Percentiles rank a stretch among this genome's conserved stretches.
Conservation (phyloP, 2,888 invertebrate genomes). For the Lypha dubia region DNA sequence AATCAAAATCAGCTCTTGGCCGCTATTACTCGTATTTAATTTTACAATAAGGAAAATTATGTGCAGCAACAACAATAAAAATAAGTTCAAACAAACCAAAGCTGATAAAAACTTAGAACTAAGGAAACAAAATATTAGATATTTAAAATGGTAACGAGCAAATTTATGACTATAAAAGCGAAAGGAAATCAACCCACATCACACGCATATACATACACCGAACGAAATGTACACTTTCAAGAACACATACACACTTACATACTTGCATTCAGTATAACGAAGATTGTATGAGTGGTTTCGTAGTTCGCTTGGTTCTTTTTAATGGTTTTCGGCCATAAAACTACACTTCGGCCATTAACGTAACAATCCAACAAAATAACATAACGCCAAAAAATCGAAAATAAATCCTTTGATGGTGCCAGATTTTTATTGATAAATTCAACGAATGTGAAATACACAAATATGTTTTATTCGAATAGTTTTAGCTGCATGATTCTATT, state of each 20-base stretch:
- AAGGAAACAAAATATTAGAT: slow-evolving; percentile 37
- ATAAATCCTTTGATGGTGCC: too few species aligned
- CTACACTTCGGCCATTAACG: slow-evolving; percentile 52
- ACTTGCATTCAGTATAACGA: neutral
- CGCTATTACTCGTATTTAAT: slow-evolving; percentile 51
- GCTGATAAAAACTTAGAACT: slow-evolving; percentile 45
- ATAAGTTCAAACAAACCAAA: too few species aligned
- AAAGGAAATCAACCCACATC: slow-evolving; percentile 51
- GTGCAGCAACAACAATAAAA: slow-evolving; percentile 32
- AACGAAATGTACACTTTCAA: too few species aligned
- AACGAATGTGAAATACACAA: too few species aligned
- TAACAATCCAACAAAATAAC: slow-evolving; percentile 36
- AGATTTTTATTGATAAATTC: neutral
- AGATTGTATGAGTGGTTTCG: neutral
- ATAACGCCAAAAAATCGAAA: slow-evolving; percentile 16
- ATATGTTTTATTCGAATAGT: too few species aligned
- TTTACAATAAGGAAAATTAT: slow-evolving; percentile 56
- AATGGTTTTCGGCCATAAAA: slow-evolving; percentile 24
- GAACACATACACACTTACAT: neutral
- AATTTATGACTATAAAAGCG: slow-evolving; percentile 58
- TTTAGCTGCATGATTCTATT: too few species aligned
- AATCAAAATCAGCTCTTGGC: slow-evolving; percentile 4
- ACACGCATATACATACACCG: neutral
- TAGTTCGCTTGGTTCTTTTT: slow-evolving; percentile 2
- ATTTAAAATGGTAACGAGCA: slow-evolving; percentile 66